Conservation (phyloP, 64 coral and sea anemone species). For the Astreopora myriophthalma region DNA sequence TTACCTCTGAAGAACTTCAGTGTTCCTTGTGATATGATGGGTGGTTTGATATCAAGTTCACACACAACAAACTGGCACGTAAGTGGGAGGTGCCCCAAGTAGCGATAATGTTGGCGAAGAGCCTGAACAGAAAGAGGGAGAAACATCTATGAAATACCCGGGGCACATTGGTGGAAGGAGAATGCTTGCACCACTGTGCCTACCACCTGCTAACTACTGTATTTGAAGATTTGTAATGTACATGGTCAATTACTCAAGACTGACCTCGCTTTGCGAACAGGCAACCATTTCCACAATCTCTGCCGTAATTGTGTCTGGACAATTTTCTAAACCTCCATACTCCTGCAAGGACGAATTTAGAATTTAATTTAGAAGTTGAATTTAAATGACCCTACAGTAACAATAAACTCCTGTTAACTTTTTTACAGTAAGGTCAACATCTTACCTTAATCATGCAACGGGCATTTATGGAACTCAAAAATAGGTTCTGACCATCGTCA, state of each 20-base stretch:
- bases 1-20: constrained; percentile 91
- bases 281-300: constrained; percentile 86
- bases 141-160: background rate
- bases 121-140: constrained; percentile 49
- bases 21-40: constrained; percentile 69
- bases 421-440: background rate
- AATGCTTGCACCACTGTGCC: no score
- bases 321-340: constrained; percentile 91
- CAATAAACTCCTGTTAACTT: no score
- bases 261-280: constrained; percentile 86
- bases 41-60: constrained; percentile 90
- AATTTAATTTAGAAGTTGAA: background rate
- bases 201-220: no score
- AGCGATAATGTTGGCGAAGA: constrained; percentile 82
- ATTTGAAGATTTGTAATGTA: no score
- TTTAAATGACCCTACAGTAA: background rate
- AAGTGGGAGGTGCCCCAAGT: constrained; percentile 82
- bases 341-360: constrained; percentile 46
- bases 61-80: constrained; percentile 98
- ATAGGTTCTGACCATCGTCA: constrained; percentile 98
- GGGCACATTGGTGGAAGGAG: no score
- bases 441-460: constrained; percentile 89
- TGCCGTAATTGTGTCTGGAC: constrained; percentile 77
- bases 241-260: background rate
- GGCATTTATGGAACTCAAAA: constrained; percentile 91